These are phyloP conservation scores for Zosterops japonicus DNA, from an alignment of 2,113 vertebrate species.

Conservation along the genomic window DNA sequence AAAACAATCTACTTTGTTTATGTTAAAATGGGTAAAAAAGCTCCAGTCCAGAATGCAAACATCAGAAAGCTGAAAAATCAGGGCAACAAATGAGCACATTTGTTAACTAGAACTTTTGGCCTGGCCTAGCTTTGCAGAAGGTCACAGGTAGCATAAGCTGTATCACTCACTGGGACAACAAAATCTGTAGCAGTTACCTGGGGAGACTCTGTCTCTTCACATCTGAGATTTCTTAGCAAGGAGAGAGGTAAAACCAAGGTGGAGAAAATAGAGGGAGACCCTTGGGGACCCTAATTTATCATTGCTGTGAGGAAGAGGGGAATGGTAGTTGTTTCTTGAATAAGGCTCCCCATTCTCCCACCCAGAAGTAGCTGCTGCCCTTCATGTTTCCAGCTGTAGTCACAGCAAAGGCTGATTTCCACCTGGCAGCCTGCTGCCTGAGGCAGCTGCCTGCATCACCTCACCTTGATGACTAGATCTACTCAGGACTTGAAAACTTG, in stretches of 20 bases:
- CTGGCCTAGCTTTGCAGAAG: neutral
- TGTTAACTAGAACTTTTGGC: neutral
- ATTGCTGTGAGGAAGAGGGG: neutral
- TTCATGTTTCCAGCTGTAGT: neutral
- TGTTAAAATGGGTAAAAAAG: too few species aligned
- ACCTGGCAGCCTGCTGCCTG: neutral
- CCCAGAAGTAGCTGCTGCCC: neutral
- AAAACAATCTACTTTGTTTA: too few species aligned
- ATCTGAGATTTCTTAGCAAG: neutral
- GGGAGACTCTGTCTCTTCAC: neutral
- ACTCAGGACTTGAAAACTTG: neutral
- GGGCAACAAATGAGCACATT: neutral
- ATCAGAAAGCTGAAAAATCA: too few species aligned
- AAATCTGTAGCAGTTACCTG: neutral
- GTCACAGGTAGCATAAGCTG: neutral
- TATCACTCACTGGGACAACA: neutral
- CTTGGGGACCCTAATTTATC: neutral
- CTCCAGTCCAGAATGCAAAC: too few species aligned
- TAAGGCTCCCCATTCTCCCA: neutral
- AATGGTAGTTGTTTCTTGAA: neutral
- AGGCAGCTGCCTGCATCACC: constrained; percentile 12
- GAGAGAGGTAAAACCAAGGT: neutral
- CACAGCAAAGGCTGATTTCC: neutral
- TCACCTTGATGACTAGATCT: constrained; percentile 9
- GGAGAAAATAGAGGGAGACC: neutral